Conservation (phyloP, 1,140 invertebrate species). For the Ips nitidus region DNA sequence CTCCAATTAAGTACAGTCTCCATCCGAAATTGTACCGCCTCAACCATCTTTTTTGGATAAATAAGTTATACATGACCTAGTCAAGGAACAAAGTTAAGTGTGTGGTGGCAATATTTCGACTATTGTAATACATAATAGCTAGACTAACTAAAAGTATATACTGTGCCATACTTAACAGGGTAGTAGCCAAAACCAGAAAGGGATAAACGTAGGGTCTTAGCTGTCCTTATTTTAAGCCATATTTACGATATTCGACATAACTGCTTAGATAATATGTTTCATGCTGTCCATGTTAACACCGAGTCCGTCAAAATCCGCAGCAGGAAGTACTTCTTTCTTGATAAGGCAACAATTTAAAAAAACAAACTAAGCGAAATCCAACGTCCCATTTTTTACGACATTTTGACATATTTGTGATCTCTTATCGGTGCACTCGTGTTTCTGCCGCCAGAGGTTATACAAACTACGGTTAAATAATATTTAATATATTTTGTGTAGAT, state of each 20-base stretch:
- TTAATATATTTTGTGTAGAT: constrained; percentile 52
- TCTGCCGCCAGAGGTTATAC: constrained; percentile 41
- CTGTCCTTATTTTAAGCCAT: constrained; percentile 39
- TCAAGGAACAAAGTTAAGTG: neutral
- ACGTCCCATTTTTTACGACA: constrained; percentile 45
- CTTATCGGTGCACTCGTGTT: constrained; percentile 45
- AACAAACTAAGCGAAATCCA: constrained; percentile 34
- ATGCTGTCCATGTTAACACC: constrained; percentile 47
- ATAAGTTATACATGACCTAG: neutral
- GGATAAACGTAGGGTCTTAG: constrained; percentile 38
- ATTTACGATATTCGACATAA: constrained; percentile 43
- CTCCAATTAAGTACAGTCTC: constrained; percentile 16
- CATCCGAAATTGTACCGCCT: constrained; percentile 12
- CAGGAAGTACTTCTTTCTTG: constrained; percentile 35
- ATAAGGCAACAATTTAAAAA: constrained; percentile 23
- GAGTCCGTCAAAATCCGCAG: constrained; percentile 42
- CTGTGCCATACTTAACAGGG: constrained; percentile 42
- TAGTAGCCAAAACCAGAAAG: constrained; percentile 42
- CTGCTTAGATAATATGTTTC: constrained; percentile 46
- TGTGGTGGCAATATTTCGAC: constrained; percentile 1
- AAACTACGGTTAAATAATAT: constrained; percentile 46
- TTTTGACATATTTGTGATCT: constrained; percentile 40
- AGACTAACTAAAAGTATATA: constrained; percentile 13
- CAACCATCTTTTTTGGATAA: constrained; percentile 13
- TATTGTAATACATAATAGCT: constrained; percentile 20